Conservation (phyloP, 2,888 invertebrate genomes). For the Mythimna vitellina region DNA sequence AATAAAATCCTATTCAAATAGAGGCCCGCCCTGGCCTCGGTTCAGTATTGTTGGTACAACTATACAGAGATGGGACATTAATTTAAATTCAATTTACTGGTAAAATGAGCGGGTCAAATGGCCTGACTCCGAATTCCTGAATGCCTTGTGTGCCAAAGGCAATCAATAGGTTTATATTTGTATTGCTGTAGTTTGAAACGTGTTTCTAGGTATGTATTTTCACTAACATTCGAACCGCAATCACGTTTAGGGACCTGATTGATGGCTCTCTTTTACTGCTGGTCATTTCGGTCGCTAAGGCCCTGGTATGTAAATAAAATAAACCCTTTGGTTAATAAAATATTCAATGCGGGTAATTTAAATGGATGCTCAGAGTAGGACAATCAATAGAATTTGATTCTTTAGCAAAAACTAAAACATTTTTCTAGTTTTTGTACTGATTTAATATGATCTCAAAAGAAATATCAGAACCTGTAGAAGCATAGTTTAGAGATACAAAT, state of each 20-base stretch:
- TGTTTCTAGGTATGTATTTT: constrained; percentile 11
- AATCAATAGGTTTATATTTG: constrained; percentile 44
- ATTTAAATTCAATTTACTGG: constrained; percentile 60
- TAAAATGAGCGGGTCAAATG: constrained; percentile 60
- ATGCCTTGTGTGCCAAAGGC: constrained; percentile 36
- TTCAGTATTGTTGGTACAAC: constrained; percentile 24
- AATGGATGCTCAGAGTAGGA: neutral
- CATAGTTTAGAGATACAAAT: neutral
- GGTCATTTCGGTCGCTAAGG: neutral
- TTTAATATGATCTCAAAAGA: neutral
- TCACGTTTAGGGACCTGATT: constrained; percentile 15
- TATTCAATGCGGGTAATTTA: neutral
- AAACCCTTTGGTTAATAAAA: constrained; percentile 6
- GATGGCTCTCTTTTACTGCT: constrained; percentile 17
- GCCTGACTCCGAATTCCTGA: constrained; percentile 47
- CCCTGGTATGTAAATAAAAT: constrained; percentile 13
- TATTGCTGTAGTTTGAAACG: constrained; percentile 27
- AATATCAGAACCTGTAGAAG: neutral
- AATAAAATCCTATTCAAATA: constrained; percentile 36
- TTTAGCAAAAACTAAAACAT: neutral
- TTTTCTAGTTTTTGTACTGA: neutral
- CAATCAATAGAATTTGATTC: neutral
- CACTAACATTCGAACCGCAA: constrained; percentile 13
- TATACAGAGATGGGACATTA: constrained; percentile 39
- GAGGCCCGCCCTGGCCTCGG: neutral